Evolutionary conservation across 1,140 invertebrate genomes (phyloP).

Genomic region (Drosophila virilis): DNA sequence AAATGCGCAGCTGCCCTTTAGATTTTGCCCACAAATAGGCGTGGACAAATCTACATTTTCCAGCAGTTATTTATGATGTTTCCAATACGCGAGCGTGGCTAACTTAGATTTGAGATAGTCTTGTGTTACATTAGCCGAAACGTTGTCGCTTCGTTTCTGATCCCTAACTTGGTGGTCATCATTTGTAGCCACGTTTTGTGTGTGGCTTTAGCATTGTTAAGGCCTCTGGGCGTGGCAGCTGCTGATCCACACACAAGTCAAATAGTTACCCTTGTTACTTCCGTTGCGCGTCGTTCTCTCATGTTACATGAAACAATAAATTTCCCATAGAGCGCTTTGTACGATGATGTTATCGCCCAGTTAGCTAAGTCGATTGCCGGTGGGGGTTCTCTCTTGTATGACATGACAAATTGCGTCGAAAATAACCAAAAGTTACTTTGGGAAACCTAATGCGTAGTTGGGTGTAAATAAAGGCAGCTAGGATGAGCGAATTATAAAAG

Average conservation of each 20-base stretch:
- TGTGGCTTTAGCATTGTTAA: constrained; percentile 45
- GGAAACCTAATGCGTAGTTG: neutral
- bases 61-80: constrained; percentile 59
- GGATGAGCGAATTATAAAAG: neutral
- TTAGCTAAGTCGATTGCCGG: constrained; percentile 23
- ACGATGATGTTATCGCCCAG: constrained; percentile 47
- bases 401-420: constrained; percentile 29
- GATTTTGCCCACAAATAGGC: constrained; percentile 48
- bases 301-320: constrained; percentile 53
- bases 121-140: constrained; percentile 25
- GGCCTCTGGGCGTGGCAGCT: constrained; percentile 10
- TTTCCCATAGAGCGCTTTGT: constrained; percentile 38
- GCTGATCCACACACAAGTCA: constrained; percentile 42
- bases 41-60: constrained; percentile 66
- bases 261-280: constrained; percentile 63
- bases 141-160: constrained; percentile 7
- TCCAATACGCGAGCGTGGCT: constrained; percentile 22
- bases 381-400: constrained; percentile 5
- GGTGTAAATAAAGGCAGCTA: neutral
- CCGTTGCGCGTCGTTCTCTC: constrained; percentile 21
- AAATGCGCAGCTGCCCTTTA: constrained; percentile 34
- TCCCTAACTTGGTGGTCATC: constrained; percentile 41
- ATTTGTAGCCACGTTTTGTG: constrained; percentile 59
- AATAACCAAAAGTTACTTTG: constrained; percentile 1
- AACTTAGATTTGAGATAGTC: constrained; percentile 60